Base-by-base conservation (phyloP, 2,113 vertebrate genomes). In the Equus quagga region DNA sequence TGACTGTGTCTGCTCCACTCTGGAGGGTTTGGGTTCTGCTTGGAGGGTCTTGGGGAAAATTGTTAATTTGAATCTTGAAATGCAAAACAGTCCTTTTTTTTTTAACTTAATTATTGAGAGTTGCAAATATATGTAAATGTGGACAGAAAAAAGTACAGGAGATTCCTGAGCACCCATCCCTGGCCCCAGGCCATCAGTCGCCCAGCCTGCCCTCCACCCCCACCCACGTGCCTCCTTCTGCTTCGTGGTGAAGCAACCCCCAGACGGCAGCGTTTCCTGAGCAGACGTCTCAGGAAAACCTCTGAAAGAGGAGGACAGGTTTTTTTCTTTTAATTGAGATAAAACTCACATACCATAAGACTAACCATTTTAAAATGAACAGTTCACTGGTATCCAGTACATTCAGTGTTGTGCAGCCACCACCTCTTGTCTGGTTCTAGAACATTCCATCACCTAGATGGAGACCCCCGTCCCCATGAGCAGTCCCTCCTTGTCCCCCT, bases 151-250 rank as follows among this genome's bases (percentile, higher is more conserved):
- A 67, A 58, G 33, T 23, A 28, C 10, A 51, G 73, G 65, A 33
- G 13, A 10, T 54, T 73, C 60, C 56, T 15, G 33, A 41, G n/a
- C 80, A 85, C 28, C 17, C 24, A 11, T 49, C 64, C 19, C 54
- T 70, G 46, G 44, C 64, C 24, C n/a, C 54, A 41, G 67, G 24
- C 62, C 24, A 33, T 69, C 36, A 49, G 2, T 24, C 10, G 8
- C 31, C 23, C 60, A 3, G 0, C 28, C 36, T 46, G 8, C 23
- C 5, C n/a, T 2, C n/a, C 0, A 4, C 6, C 10, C n/a, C 4
- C 4, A 3, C 28, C 84, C 90, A 41, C 44, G 14, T 44, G 26
- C 26, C 21, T 44, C n/a, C 26, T 67, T 2, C 51, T 9, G 51
- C 7, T 0, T 54, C 5, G 24, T 24, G 11, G 12, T 73, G 46